Evolutionary conservation across 23 tunicate species (phyloP).

Genomic region (Aplidium turbinatum): DNA sequence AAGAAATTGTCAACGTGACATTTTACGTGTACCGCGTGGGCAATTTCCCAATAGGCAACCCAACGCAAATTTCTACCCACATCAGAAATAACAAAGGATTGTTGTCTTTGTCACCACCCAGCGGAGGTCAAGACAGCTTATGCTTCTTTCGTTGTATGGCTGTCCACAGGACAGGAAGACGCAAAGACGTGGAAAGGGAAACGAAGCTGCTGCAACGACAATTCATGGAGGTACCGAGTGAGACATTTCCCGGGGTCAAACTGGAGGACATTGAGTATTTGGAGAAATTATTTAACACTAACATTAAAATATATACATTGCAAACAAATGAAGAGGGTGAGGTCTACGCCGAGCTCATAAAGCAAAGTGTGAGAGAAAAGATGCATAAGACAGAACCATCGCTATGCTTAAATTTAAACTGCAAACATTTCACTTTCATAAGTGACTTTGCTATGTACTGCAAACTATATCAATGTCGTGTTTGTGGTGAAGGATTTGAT

Average conservation of each 20-base stretch:
- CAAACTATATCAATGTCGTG: background rate
- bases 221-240: too few relatives aligned
- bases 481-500: background rate
- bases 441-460: background rate
- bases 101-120: too few relatives aligned
- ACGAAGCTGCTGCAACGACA: too few relatives aligned
- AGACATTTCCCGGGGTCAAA: background rate
- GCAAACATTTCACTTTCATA: background rate
- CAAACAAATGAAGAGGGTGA: too few relatives aligned
- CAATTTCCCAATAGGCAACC: too few relatives aligned
- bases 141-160: background rate
- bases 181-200: too few relatives aligned
- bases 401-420: background rate
- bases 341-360: background rate
- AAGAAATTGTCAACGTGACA: too few relatives aligned
- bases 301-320: background rate
- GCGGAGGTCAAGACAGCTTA: background rate
- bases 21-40: too few relatives aligned
- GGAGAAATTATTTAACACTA: background rate
- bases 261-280: background rate
- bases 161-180: too few relatives aligned
- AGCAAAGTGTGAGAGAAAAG: background rate
- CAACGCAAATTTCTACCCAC: too few relatives aligned
- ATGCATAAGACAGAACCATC: background rate
- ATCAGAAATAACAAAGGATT: too few relatives aligned